These are phyloP conservation scores for Petrosia ficiformis DNA, from an alignment of 37 sponge, comb jelly and placozoan genomes.

Conservation along the genomic window DNA sequence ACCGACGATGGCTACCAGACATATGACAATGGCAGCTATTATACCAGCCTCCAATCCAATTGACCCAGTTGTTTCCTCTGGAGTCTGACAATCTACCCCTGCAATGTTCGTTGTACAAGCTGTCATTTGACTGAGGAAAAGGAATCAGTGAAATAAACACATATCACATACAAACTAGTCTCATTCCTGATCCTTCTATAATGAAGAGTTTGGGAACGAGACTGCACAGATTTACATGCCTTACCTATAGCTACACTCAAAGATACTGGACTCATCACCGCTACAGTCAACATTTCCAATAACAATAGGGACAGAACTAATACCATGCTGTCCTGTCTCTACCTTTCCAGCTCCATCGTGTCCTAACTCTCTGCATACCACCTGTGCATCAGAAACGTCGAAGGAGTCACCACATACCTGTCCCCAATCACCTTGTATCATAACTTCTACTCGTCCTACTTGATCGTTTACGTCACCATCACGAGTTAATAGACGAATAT, in stretches of 20 bases:
- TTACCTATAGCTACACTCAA: slow-evolving; percentile 3
- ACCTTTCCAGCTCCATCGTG: not conserved
- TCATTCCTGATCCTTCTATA: too few relatives aligned
- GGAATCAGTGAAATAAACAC: not conserved
- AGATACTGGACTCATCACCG: slow-evolving; percentile 10
- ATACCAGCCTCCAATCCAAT: slow-evolving; percentile 46
- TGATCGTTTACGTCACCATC: not conserved
- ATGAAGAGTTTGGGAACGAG: not conserved
- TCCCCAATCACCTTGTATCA: slow-evolving; percentile 12
- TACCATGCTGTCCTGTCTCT: slow-evolving; percentile 1
- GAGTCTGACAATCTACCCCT: slow-evolving; percentile 4
- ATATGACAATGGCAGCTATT: slow-evolving; percentile 50
- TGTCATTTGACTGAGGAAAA: not conserved
- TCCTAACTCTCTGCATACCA: slow-evolving; percentile 16
- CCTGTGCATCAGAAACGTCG: slow-evolving; percentile 17
- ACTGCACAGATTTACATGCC: too few relatives aligned
- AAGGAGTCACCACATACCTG: slow-evolving; percentile 32
- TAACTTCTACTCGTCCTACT: slow-evolving; percentile 30
- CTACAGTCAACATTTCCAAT: slow-evolving; percentile 9
- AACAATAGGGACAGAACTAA: not conserved
- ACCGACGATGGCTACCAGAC: slow-evolving; percentile 35
- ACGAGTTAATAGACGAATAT: slow-evolving; percentile 14
- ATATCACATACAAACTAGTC: too few relatives aligned
- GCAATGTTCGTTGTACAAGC: slow-evolving; percentile 12
- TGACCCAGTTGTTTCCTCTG: slow-evolving; percentile 41